Conservation (phyloP, 2,113 vertebrate genomes). For the Parotia lawesii region DNA sequence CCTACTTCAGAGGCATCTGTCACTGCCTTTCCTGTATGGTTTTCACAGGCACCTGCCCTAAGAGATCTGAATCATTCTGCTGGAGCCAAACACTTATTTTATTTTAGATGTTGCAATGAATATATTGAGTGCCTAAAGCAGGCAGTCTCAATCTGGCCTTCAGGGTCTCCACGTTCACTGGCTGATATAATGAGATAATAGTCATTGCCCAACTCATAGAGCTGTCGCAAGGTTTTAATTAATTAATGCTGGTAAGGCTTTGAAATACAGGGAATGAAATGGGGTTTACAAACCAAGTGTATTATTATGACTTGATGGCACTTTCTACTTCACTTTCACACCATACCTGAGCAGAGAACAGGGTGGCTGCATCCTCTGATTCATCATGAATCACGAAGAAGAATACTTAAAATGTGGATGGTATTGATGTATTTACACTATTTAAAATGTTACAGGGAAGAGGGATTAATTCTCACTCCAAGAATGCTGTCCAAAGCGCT, state of each 20-base stretch:
- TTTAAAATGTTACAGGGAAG: neutral
- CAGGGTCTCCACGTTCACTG: neutral
- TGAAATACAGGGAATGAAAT: neutral
- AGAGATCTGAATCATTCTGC: conserved; percentile 14
- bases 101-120: conserved; percentile 8
- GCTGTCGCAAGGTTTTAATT: conserved; percentile 9
- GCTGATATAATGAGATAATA: neutral
- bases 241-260: neutral
- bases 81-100: neutral
- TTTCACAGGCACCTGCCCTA: neutral
- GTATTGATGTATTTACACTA: neutral
- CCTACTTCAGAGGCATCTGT: neutral
- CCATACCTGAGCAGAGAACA: neutral
- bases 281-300: neutral
- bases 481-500: neutral
- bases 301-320: neutral
- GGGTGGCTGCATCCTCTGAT: neutral
- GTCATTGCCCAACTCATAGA: neutral
- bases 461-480: neutral
- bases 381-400: neutral
- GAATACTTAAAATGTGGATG: neutral
- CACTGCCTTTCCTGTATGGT: neutral
- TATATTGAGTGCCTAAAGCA: conserved; percentile 2
- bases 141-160: neutral
- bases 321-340: conserved; percentile 25